Percentiles rank a stretch among this genome's conserved stretches.
Evolutionary conservation across 2,113 vertebrate genomes (phyloP).

Genomic region (Notiomystis cincta): DNA sequence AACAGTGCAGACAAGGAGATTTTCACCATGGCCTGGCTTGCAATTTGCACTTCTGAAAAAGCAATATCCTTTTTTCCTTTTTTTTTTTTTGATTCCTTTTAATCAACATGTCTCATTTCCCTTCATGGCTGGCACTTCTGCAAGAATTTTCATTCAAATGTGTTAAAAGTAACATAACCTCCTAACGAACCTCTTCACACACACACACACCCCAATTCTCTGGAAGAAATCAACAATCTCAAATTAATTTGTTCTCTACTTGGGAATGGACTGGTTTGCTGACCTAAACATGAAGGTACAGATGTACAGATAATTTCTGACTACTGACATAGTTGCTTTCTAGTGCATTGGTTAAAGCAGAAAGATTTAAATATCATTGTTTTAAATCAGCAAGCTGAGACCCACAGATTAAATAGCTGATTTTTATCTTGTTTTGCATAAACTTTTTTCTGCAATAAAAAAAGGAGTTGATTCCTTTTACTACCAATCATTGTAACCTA

Average conservation of each 20-base stretch:
- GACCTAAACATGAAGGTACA: not conserved
- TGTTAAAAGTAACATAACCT: not conserved
- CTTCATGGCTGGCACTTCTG: not conserved
- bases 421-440: not conserved
- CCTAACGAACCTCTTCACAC: conserved; percentile 1
- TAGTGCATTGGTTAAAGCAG: not conserved
- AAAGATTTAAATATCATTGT: not conserved
- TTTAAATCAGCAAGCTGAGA: not conserved
- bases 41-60: conserved; percentile 17
- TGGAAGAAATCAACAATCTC: not conserved
- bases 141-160: conserved; percentile 17
- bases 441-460: not conserved
- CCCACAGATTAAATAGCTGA: not conserved
- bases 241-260: conserved; percentile 41
- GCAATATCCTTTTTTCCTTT: not conserved
- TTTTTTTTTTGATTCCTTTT: not conserved
- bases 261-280: not conserved
- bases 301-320: not conserved
- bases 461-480: not conserved
- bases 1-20: not conserved
- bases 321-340: not conserved
- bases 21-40: not conserved
- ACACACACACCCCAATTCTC: not conserved
- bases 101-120: not conserved
- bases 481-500: not conserved